These are phyloP conservation scores for Drosophila leonis DNA, from an alignment of 2,888 invertebrate species.

Conservation along the genomic window DNA sequence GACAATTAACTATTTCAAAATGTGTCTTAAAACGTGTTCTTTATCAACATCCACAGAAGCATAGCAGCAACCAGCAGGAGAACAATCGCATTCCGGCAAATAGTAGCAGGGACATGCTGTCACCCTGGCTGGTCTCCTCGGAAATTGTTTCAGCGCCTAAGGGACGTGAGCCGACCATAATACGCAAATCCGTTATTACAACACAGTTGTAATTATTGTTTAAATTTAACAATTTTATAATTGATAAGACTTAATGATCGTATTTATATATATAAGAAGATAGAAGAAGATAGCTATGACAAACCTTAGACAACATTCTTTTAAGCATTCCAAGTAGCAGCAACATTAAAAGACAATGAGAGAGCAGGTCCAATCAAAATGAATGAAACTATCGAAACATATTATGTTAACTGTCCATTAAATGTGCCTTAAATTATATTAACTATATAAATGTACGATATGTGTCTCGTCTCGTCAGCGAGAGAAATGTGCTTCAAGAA, in stretches of 20 bases:
- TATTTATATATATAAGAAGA: slow-evolving; percentile 62
- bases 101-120: slow-evolving; percentile 88
- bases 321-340: slow-evolving; percentile 69
- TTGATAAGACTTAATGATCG: slow-evolving; percentile 69
- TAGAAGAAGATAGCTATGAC: slow-evolving; percentile 66
- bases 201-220: slow-evolving; percentile 89
- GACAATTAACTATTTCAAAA: neutral
- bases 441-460: slow-evolving; percentile 32
- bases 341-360: slow-evolving; percentile 62
- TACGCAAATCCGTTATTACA: slow-evolving; percentile 94
- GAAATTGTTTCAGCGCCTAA: slow-evolving; percentile 89
- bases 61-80: slow-evolving; percentile 72
- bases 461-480: slow-evolving; percentile 27
- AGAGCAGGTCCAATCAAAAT: slow-evolving; percentile 78
- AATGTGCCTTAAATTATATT: slow-evolving; percentile 76
- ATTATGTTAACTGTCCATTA: slow-evolving; percentile 71
- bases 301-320: slow-evolving; percentile 68
- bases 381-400: slow-evolving; percentile 24
- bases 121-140: slow-evolving; percentile 93
- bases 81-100: slow-evolving; percentile 85
- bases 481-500: slow-evolving; percentile 52
- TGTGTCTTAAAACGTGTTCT: neutral
- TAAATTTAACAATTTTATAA: slow-evolving; percentile 53
- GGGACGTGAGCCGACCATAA: slow-evolving; percentile 90
- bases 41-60: slow-evolving; percentile 79